Evolutionary conservation across 2,888 invertebrate species (phyloP), one percentile per base, ranked within the genome.

Genomic region (Beris chalybata): DNA sequence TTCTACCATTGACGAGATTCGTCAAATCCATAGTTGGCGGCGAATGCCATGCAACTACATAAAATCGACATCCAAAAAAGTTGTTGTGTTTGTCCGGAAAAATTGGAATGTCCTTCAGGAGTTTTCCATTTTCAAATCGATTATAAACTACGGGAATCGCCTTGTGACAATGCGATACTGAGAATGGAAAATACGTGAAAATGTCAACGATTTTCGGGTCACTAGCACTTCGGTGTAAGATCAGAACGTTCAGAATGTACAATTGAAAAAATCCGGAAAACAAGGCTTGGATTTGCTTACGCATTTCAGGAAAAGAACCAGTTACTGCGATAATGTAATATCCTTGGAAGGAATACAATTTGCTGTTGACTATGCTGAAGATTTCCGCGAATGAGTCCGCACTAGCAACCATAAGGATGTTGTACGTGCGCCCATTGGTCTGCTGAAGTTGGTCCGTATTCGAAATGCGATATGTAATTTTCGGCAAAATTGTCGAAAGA

Each of bases 41-140:
- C n/a, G 43, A 12, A 53, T 63, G 15, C 47, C 57, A 66, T 32
- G 68, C 64, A 15, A 65, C 64, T 0, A 69, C 58, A 43, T 52
- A 44, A 12, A 70, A 6, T 22, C 59, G 57, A 47, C 69, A 70
- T 5, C 52, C 38, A 29, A 66, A 45, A 45, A 70, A 65, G 52
- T 69, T 66, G 7, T 48, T 47, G 4, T 65, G 53, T 65, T 70
- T 70, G 11, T 30, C 31, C 5, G 70, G 70, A 53, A 67, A 70
- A n/a, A 47, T 52, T 9, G 65, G 31, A 3, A 56, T 12, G n/a
- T 65, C 38, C 9, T 45, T 7, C 22, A 22, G 9, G 29, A 65
- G 57, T 31, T 15, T 29, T 7, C 50, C 44, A 29, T 29, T 29
- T 9, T 48, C 38, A 44, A 65, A 57, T 5, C 29, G 32, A 44